A percentile compares a stretch with the other conserved stretches of the same genome.
These are phyloP conservation scores for Eretmodus cyanostictus DNA, from an alignment of 2,113 vertebrate genomes.

Conservation along the genomic window DNA sequence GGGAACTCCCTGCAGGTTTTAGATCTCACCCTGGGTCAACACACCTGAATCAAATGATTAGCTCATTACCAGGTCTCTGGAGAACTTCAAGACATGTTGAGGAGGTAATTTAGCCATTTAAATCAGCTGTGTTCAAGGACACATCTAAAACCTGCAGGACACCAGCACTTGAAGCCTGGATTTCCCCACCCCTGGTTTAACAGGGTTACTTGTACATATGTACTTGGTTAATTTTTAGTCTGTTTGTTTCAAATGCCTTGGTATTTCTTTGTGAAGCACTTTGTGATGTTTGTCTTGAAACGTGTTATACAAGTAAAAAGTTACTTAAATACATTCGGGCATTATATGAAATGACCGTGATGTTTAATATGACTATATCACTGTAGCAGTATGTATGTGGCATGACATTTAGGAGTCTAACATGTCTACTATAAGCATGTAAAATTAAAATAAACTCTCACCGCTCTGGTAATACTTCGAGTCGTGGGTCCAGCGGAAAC, in stretches of 20 bases:
- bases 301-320: neutral
- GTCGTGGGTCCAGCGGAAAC: conserved; percentile 98
- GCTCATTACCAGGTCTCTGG: neutral
- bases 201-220: neutral
- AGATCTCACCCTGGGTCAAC: neutral
- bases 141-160: neutral
- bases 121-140: neutral
- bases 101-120: neutral
- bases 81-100: neutral
- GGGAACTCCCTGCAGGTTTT: neutral
- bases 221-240: neutral
- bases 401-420: neutral
- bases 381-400: neutral
- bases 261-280: neutral
- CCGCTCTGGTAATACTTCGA: conserved; percentile 99
- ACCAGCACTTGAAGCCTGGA: neutral
- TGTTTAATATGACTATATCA: neutral
- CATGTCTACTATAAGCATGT: neutral
- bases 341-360: neutral
- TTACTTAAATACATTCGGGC: neutral
- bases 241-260: neutral
- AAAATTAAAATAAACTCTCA: conserved; percentile 55
- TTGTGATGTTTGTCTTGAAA: neutral
- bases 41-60: neutral
- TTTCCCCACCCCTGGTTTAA: neutral